Base-by-base conservation (phyloP, 2,113 vertebrate genomes). In the Nicator chloris region DNA sequence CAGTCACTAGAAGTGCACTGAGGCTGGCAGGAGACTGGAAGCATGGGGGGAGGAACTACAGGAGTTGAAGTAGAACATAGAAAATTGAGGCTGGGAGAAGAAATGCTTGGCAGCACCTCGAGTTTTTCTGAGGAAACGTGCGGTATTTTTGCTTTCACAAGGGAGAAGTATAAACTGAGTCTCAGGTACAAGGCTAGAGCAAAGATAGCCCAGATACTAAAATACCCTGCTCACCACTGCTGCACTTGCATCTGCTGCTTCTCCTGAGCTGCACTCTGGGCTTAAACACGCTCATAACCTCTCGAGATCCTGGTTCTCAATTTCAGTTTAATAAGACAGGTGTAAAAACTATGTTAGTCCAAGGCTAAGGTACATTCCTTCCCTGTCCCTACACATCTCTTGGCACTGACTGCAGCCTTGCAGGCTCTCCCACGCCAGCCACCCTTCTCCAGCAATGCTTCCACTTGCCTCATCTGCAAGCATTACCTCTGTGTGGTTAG, bases 1-100 rank as follows among this genome's bases (percentile, higher is more conserved):
- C 27, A 20, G 39, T 42, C 53, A 18, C 42, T 40, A 27, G 30
- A 57, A 68, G 33, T 64, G 35, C 45, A 28, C 19, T 17, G 30
- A 13, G 50, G 11, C 72, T 70, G 40, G 33, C 47, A 71, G 66
- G 17, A 42, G 83, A 18, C 47, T 47, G 47, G 42, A 51, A 73
- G 11, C 3, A 3, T 0, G 0, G 59, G 39, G 17, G 45, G 30
- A 35, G 27, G 64, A 15, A 9, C 30, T 69, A 11, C 4, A 44
- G 35, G 64, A 65, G 10, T 6, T 80, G 54, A 66, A 42, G 35
- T 26, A 73, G 42, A 81, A 33, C 21, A 18, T 3, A 47, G 40
- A 40, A 71, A 68, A 51, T 39, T 39, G 37, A 65, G 24, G 35
- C 15, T 76, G 26, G 37, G 31, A 76, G 31, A 15, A 75, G 59